Base-by-base conservation (phyloP, 1,140 invertebrate species). In the Drosophila asahinai region DNA sequence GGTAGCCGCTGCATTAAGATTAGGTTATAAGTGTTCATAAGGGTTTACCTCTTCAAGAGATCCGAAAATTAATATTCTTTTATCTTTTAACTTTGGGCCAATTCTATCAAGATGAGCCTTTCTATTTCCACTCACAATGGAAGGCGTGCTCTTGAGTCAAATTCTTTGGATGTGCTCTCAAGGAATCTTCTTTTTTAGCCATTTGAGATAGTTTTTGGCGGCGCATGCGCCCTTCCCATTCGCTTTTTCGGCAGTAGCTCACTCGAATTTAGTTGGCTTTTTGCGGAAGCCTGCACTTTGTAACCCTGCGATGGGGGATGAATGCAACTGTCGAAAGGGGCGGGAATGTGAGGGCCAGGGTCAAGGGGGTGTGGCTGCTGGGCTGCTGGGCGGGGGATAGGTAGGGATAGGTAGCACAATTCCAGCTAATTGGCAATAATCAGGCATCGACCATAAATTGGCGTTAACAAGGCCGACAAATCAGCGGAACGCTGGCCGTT, bases 351-450 rank as follows among this genome's bases (percentile, higher is more conserved):
- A 3, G 42, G 27, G 27, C 9, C 30, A 14, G 6, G 6, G 11
- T 7, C 17, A 36, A 36, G 65, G 15, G 45, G 7, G 5, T 3
- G 52, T 11, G 51, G 33, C 52, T 5, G 17, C 1, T 40, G 36
- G 19, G n/a, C 9, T 3, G 17, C 1, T 40, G 36, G 19, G n/a
- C 9, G 5, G 2, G 9, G 19, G 38, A 65, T 17, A 67, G 66
- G 54, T 38, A 22, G 64, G 19, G 25, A 65, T 25, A 67, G 66
- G 54, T 38, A 30, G 64, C 73, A 86, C 84, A 86, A 89, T 81
- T 81, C 74, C 64, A 65, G 62, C 86, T 89, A 89, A 89, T 89
- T 89, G 86, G 49, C 71, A 70, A 82, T 90, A 86, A 89, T 89
- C 81, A 89, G 71, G 59, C 80, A 71, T 70, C 30, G 67, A 57